These are phyloP conservation scores for Oxyruncus cristatus DNA, from an alignment of 2,113 vertebrate species.

Conservation along the genomic window DNA sequence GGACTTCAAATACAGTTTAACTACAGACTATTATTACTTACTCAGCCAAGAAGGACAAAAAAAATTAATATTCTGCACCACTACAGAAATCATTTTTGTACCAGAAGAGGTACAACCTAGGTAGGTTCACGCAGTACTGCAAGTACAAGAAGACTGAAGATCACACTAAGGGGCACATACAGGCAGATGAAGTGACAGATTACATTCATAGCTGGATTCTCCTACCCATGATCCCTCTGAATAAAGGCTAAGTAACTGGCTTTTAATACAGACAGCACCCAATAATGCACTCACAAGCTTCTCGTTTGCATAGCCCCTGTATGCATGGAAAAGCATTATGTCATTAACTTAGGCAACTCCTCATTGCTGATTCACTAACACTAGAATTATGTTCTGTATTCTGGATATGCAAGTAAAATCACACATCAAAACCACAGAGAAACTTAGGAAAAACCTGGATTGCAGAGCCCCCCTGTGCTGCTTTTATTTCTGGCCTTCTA, in stretches of 20 bases:
- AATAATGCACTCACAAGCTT: not conserved
- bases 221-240: not conserved
- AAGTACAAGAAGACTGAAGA: not conserved
- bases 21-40: not conserved
- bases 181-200: not conserved
- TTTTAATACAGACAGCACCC: not conserved
- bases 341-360: not conserved
- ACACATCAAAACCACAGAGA: not conserved
- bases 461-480: not conserved
- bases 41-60: not conserved
- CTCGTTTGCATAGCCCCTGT: not conserved
- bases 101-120: not conserved
- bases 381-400: not conserved
- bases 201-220: not conserved
- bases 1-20: not conserved
- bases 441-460: not conserved
- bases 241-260: not conserved
- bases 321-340: not conserved
- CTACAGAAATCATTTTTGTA: not conserved
- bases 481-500: not conserved
- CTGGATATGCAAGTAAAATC: not conserved
- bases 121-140: not conserved
- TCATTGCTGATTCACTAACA: not conserved
- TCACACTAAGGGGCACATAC: not conserved
- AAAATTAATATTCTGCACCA: not conserved